Evolutionary conservation across 35 echinoderm and acorn worm species (phyloP).

Genomic region (Patiria miniata): DNA sequence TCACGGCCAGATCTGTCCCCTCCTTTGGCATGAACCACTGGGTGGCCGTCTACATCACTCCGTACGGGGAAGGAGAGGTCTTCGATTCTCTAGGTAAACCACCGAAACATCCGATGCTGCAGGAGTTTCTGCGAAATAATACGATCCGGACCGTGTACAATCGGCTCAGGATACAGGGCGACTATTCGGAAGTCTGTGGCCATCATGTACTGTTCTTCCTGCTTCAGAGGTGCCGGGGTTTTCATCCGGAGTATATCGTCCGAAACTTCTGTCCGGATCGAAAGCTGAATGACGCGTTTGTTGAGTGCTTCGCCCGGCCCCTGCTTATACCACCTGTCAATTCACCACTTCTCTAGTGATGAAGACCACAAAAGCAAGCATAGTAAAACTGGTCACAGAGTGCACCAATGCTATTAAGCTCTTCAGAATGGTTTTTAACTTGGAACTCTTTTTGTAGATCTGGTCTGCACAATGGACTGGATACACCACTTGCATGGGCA

Average conservation of each 20-base stretch:
- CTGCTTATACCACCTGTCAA: not conserved
- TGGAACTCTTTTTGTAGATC: too few species aligned
- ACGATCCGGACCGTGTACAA: not conserved
- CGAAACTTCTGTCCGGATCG: not conserved
- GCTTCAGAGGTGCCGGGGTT: not conserved
- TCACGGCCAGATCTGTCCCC: not conserved
- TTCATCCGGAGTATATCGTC: not conserved
- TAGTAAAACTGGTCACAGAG: too few species aligned
- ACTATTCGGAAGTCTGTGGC: not conserved
- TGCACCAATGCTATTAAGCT: too few species aligned
- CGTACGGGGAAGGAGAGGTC: constrained; percentile 6
- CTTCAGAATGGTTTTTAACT: too few species aligned
- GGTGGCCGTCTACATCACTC: not conserved
- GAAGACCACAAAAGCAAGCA: too few species aligned
- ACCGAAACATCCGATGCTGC: not conserved
- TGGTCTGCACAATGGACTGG: too few species aligned
- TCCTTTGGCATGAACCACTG: not conserved
- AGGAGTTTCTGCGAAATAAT: not conserved
- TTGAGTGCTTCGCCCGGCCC: not conserved
- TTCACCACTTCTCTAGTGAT: too few species aligned
- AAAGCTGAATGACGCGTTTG: not conserved
- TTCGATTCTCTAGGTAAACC: not conserved
- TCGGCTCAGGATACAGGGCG: not conserved
- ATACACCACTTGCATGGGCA: too few species aligned
- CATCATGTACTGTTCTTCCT: not conserved